A percentile compares a stretch with the other conserved stretches of the same genome.
Evolutionary conservation across 2,113 vertebrate genomes (phyloP).

Genomic region (Heptranchias perlo): DNA sequence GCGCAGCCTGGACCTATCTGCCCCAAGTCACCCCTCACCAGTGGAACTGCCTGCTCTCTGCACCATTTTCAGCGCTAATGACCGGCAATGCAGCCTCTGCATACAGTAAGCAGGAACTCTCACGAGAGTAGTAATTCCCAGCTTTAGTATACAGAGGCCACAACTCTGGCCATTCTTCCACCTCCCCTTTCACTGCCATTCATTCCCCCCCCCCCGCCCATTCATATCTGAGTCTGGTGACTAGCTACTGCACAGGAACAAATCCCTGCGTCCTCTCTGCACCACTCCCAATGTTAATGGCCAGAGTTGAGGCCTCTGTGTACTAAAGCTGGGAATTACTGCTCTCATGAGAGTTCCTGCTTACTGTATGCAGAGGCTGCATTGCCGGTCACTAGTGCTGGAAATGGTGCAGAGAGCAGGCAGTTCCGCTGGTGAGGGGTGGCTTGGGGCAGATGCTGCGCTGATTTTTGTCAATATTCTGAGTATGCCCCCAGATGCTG

Average conservation of each 20-base stretch:
- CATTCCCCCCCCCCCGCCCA: neutral
- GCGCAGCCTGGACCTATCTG: neutral
- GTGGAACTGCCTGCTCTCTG: neutral
- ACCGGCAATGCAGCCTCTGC: neutral
- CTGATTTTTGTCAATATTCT: neutral
- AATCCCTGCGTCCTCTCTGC: neutral
- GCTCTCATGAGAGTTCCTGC: neutral
- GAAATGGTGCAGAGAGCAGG: neutral
- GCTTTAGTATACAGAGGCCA: neutral
- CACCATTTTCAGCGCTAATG: neutral
- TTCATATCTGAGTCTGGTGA: neutral
- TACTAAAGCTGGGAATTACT: neutral
- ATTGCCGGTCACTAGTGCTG: neutral
- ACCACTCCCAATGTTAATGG: neutral
- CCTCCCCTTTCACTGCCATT: neutral
- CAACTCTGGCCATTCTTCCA: neutral
- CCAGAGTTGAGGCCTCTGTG: neutral
- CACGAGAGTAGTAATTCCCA: neutral
- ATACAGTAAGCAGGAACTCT: neutral
- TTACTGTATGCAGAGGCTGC: neutral
- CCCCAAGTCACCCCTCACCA: neutral
- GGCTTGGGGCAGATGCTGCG: neutral
- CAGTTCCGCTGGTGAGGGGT: neutral
- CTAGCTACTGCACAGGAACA: neutral
- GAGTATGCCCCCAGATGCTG: neutral